Evolutionary conservation across 2,113 vertebrate species (phyloP).

Genomic region (Aythya baeri): DNA sequence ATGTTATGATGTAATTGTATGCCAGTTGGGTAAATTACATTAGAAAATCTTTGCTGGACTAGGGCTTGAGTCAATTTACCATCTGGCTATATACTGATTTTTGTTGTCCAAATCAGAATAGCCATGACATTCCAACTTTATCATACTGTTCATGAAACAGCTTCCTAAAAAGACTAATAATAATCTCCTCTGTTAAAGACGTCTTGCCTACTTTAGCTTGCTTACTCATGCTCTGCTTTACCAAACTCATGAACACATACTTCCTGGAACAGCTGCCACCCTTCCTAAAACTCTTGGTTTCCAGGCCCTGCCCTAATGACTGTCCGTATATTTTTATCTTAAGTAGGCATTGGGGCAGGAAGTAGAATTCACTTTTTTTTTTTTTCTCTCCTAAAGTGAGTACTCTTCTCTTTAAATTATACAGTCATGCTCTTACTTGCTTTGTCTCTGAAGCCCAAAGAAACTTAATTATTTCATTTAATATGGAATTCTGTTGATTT

Average conservation of each 20-base stretch:
- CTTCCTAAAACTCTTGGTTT: conserved; percentile 61
- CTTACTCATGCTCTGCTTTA: conserved; percentile 44
- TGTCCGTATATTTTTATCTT: conserved; percentile 33
- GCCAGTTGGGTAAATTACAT: background rate
- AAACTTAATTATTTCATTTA: background rate
- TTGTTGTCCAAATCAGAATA: background rate
- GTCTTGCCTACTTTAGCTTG: conserved; percentile 43
- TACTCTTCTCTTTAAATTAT: background rate
- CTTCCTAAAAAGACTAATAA: conserved; percentile 49
- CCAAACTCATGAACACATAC: conserved; percentile 18
- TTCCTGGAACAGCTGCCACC: conserved; percentile 63
- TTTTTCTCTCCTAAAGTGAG: background rate
- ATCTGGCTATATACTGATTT: background rate
- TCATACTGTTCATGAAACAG: background rate
- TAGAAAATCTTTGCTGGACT: background rate
- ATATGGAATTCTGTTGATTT: background rate
- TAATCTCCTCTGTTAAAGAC: conserved; percentile 14
- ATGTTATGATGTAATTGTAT: background rate
- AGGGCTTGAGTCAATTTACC: background rate
- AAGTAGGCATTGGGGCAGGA: background rate
- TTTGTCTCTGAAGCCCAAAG: background rate
- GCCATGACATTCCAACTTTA: conserved; percentile 31
- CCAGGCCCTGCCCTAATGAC: conserved; percentile 48
- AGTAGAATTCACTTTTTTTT: background rate
- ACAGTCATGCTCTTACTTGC: background rate